Conservation (phyloP, 2,797 vertebrate genomes). For the Dendrocincla tyrannina region DNA sequence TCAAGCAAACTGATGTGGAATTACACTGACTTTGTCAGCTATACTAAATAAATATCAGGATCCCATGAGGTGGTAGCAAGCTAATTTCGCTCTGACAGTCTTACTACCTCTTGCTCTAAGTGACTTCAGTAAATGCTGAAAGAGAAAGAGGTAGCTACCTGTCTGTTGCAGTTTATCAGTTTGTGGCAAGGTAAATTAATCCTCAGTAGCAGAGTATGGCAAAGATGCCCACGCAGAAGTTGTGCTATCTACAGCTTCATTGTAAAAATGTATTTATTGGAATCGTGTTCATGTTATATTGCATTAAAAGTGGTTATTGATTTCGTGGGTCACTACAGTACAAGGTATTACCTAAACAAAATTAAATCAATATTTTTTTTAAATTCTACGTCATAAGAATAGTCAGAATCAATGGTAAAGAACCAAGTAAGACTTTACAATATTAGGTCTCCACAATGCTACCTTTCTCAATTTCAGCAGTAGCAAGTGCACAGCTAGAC, state of each 20-base stretch:
- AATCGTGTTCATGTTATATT: not conserved
- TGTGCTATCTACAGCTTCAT: not conserved
- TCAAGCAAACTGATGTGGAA: not conserved
- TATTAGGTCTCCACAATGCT: not conserved
- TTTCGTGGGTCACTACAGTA: not conserved
- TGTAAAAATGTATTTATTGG: not conserved
- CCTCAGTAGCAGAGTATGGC: not conserved
- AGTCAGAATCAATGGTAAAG: not conserved
- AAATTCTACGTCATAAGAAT: not conserved
- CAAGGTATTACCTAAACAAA: not conserved
- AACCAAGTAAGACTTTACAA: not conserved
- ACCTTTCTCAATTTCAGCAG: not conserved
- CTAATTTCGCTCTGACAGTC: not conserved
- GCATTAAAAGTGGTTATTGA: not conserved
- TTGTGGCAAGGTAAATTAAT: not conserved
- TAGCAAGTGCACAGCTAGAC: not conserved
- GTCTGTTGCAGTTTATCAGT: not conserved
- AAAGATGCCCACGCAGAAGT: not conserved
- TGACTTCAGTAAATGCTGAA: not conserved
- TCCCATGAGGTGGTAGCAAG: not conserved
- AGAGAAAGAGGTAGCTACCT: not conserved
- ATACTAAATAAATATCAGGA: not conserved
- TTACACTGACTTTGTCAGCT: not conserved
- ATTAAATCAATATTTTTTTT: not conserved
- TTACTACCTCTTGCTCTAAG: not conserved